Evolutionary conservation across 1,140 invertebrate genomes (phyloP).

Genomic region (Habropoda laboriosa): DNA sequence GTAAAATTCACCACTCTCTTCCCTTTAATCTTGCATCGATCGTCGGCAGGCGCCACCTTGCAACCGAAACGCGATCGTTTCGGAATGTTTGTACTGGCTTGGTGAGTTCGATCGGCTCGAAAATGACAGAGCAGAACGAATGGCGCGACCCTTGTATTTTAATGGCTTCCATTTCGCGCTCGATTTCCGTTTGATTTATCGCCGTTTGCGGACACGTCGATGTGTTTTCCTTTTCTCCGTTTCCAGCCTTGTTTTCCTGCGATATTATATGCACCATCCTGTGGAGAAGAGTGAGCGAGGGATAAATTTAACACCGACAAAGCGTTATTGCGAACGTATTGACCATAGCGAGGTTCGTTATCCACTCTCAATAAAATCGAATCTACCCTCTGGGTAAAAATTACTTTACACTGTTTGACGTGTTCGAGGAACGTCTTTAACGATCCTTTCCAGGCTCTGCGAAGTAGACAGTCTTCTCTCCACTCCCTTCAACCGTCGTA

Average conservation of each 20-base stretch:
- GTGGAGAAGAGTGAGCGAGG: too few relatives aligned
- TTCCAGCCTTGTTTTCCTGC: not conserved
- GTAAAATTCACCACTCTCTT: not conserved
- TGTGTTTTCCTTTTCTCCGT: not conserved
- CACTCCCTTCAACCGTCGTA: not conserved
- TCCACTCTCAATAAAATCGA: not conserved
- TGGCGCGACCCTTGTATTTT: conserved; percentile 9
- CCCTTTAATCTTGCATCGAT: too few relatives aligned
- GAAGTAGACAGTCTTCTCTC: not conserved
- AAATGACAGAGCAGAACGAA: conserved; percentile 24
- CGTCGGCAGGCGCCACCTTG: not conserved
- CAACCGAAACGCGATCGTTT: conserved; percentile 2
- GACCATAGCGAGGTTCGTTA: too few relatives aligned
- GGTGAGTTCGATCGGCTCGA: not conserved
- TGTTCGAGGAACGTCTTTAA: not conserved
- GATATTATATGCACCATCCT: not conserved
- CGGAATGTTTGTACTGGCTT: not conserved
- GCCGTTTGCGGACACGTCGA: not conserved
- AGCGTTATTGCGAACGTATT: too few relatives aligned
- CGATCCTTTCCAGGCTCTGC: not conserved
- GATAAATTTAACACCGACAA: not conserved
- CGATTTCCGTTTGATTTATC: conserved; percentile 24
- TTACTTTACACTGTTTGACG: not conserved
- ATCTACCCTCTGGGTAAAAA: not conserved
- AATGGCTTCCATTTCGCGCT: conserved; percentile 25